Evolutionary conservation across 1,140 invertebrate species (phyloP).

Genomic region (Neodiprion pinetum): DNA sequence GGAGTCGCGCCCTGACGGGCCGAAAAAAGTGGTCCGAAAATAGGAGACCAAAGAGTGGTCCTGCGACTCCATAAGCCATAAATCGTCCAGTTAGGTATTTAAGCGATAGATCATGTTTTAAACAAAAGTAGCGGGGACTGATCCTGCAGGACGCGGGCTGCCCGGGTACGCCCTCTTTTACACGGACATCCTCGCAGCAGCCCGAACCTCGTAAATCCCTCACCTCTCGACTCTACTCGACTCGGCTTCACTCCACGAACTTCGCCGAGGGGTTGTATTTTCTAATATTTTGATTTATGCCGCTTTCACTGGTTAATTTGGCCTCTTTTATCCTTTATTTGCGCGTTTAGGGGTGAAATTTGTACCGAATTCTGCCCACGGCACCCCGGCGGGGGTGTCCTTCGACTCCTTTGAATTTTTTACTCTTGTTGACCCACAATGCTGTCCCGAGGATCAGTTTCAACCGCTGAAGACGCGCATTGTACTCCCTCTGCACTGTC

Average conservation of each 20-base stretch:
- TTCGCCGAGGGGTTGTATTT: slow-evolving; percentile 39
- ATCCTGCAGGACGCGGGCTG: slow-evolving; percentile 16
- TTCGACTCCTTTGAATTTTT: not conserved
- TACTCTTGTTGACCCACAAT: not conserved
- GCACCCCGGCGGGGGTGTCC: not conserved
- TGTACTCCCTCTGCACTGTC: not conserved
- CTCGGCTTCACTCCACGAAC: slow-evolving; percentile 15
- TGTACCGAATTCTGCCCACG: slow-evolving; percentile 32
- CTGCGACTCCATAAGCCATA: slow-evolving; percentile 39
- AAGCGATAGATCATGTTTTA: slow-evolving; percentile 60
- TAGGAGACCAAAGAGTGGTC: slow-evolving; percentile 30
- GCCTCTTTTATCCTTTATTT: slow-evolving; percentile 55
- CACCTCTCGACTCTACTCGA: slow-evolving; percentile 37
- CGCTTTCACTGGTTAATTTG: slow-evolving; percentile 57
- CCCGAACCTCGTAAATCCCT: slow-evolving; percentile 55
- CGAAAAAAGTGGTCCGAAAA: slow-evolving; percentile 11
- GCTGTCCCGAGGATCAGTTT: slow-evolving; percentile 6
- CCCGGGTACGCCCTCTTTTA: slow-evolving; percentile 38
- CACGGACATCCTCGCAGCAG: slow-evolving; percentile 26
- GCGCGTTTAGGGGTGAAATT: slow-evolving; percentile 55
- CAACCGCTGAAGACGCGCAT: not conserved
- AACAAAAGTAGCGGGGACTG: slow-evolving; percentile 48
- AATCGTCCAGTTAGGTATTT: slow-evolving; percentile 55
- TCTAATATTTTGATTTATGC: slow-evolving; percentile 61
- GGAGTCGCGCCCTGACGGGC: slow-evolving; percentile 19